Conservation (phyloP, 2,888 invertebrate species). For the Microchrysa polita region DNA sequence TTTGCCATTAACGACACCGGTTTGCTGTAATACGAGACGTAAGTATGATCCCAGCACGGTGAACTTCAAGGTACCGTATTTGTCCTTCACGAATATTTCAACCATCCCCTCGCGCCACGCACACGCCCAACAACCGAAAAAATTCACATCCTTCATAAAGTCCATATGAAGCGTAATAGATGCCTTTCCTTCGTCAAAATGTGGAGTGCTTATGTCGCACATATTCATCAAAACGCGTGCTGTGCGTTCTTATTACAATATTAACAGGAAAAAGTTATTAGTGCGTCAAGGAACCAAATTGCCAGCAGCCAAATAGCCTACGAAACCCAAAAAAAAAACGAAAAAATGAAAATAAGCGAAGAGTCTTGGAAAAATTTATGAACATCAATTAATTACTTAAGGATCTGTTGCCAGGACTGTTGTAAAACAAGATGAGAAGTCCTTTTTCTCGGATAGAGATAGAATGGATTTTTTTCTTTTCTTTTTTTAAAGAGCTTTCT, state of each 20-base stretch:
- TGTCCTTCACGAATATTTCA: no score
- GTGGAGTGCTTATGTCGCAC: constrained; percentile 1
- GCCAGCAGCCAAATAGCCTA: not conserved
- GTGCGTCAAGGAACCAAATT: constrained; percentile 13
- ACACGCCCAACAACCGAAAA: no score
- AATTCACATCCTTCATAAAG: not conserved
- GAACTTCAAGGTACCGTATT: no score
- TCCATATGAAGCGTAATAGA: not conserved
- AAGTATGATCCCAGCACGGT: no score
- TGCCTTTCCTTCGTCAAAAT: no score
- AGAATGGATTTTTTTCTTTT: no score
- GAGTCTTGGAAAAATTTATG: constrained; percentile 37
- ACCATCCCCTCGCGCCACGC: no score
- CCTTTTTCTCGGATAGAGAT: no score
- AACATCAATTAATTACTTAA: constrained; percentile 40
- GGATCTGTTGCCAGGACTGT: not conserved
- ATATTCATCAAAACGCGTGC: constrained; percentile 7
- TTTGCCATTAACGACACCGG: no score
- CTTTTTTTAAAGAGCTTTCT: no score
- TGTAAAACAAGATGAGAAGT: not conserved
- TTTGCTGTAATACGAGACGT: no score
- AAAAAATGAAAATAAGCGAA: no score
- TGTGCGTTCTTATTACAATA: constrained; percentile 30
- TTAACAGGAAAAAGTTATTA: constrained; percentile 41
- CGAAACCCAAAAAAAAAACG: not conserved